phyloP scores from a whole-genome alignment of 2,113 vertebrate genomes.

The Catharus bicknelli region DNA sequence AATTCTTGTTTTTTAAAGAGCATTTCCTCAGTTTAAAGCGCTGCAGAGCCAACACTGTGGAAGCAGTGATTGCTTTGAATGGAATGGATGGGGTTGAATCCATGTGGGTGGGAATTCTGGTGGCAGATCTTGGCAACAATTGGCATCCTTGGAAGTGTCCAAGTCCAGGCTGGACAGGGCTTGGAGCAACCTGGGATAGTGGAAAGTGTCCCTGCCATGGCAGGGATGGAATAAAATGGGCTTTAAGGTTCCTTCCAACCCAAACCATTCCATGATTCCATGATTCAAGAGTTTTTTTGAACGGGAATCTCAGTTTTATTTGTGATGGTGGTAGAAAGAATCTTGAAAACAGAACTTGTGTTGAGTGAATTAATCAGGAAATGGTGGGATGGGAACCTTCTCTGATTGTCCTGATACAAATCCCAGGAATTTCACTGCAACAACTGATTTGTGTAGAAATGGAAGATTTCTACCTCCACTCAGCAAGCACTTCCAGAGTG shows the following conservation, averaged over 20 bases:
- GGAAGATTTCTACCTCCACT: not conserved
- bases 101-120: not conserved
- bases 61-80: not conserved
- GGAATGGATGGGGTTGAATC: not conserved
- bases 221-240: not conserved
- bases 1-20: not conserved
- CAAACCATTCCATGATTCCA: not conserved
- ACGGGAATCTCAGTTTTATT: not conserved
- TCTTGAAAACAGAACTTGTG: not conserved
- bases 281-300: not conserved
- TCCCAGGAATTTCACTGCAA: not conserved
- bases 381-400: accelerated
- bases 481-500: not conserved
- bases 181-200: not conserved
- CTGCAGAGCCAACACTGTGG: not conserved
- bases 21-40: not conserved
- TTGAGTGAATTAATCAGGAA: not conserved
- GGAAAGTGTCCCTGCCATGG: not conserved
- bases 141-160: not conserved
- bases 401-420: not conserved
- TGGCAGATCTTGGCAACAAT: not conserved
- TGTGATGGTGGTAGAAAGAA: not conserved
- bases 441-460: not conserved
- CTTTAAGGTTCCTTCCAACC: not conserved
- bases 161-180: accelerated